Evolutionary conservation across 2,888 invertebrate species (phyloP), one percentile per base, ranked within the genome.

Genomic region (Papilio protenor): DNA sequence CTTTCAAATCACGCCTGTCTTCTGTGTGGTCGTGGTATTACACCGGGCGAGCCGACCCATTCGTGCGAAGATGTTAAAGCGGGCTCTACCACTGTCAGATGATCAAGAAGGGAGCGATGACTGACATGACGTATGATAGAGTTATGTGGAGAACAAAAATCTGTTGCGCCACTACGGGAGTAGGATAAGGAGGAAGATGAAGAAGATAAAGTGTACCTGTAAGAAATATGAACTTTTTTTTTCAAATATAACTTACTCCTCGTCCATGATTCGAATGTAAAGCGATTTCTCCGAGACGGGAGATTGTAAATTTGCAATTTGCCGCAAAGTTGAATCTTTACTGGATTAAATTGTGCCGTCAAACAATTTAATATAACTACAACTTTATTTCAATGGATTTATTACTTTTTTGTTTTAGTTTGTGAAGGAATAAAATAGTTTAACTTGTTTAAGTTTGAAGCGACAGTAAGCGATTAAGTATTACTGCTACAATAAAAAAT

Each of bases 251-350:
- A 12, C 66, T 66, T 40, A 45, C 40, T 45, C 27, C 5, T 61
- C 18, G 33, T 18, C 45, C 70, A 71, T 70, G 57, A 76, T 71
- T 76, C 57, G 59, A 76, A 47, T 76, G 27, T 76, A 57, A 76
- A 76, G 59, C 59, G 70, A 71, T 59, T 59, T 76, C 76, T 47
- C 27, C 18, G 59, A 40, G 70, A 76, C 27, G 75, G 23, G 47
- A 71, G 47, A 76, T 70, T 59, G 49, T 75, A 75, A 69, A 69
- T 69, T 75, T 71, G 76, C 76, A 76, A 76, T 76, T 76, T 76
- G 27, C 70, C 70, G 76, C 70, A 59, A 59, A 71, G 70, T 71
- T 76, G 57, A 76, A 71, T 76, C 70, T 21, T 70, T 47, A 47
- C 57, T 27, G 45, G 57, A 71, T 71, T 76, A 76, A 76, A 76